phyloP scores from a whole-genome alignment of 2,113 vertebrate genomes.

The Centropristis striata region DNA sequence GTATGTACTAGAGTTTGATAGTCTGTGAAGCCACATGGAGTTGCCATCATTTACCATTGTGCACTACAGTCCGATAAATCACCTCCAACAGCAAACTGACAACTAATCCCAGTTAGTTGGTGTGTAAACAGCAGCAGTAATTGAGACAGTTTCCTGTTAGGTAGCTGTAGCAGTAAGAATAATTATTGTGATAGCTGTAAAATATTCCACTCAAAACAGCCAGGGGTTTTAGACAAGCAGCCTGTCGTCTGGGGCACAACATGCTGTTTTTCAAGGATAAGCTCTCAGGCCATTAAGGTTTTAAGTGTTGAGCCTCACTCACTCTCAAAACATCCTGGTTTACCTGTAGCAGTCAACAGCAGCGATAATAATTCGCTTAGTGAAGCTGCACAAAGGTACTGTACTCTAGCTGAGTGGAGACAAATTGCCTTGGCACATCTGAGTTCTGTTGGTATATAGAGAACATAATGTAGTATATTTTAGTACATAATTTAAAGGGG shows the following conservation, averaged over 20 bases:
- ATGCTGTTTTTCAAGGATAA: constrained; percentile 33
- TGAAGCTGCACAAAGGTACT: constrained; percentile 7
- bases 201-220: constrained; percentile 19
- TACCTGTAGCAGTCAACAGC: constrained; percentile 39
- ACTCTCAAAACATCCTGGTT: constrained; percentile 24
- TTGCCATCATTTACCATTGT: constrained; percentile 20
- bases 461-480: too few species aligned
- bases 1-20: not conserved
- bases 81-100: constrained; percentile 28
- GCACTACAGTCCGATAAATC: constrained; percentile 41
- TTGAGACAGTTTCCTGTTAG: constrained; percentile 40
- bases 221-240: constrained; percentile 16
- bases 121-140: constrained; percentile 50
- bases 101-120: constrained; percentile 43
- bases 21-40: not conserved
- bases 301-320: constrained; percentile 22
- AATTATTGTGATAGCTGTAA: constrained; percentile 24
- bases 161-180: constrained; percentile 8
- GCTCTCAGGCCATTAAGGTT: constrained; percentile 34
- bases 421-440: not conserved
- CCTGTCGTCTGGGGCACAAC: constrained; percentile 7
- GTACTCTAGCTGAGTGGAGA: not conserved
- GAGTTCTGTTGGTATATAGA: not conserved
- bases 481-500: not conserved
- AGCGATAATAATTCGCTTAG: constrained; percentile 38